Evolutionary conservation across 2,888 invertebrate species (phyloP).

Genomic region (Neria commutata): DNA sequence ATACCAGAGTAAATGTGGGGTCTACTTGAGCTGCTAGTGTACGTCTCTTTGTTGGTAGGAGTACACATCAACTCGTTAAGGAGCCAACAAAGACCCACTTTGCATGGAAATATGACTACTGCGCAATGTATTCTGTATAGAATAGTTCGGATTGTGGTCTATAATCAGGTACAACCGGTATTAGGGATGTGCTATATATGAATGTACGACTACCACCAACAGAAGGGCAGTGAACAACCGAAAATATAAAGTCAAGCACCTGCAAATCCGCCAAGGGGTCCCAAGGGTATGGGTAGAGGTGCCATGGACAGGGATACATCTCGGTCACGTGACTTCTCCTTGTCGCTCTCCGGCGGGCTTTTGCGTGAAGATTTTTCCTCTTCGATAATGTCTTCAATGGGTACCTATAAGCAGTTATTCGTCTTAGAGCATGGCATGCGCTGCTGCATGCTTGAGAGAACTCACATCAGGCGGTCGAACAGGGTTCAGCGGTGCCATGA

Average conservation of each 20-base stretch:
- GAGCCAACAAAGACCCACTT: too few relatives aligned
- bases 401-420: slow-evolving; percentile 60
- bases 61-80: too few relatives aligned
- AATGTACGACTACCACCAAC: too few relatives aligned
- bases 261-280: slow-evolving; percentile 62
- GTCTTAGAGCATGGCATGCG: neutral
- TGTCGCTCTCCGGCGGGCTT: slow-evolving; percentile 75
- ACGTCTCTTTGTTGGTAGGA: slow-evolving; percentile 32
- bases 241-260: slow-evolving; percentile 47
- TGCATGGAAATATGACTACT: too few relatives aligned
- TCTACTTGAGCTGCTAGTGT: slow-evolving; percentile 16
- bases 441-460: slow-evolving; percentile 24
- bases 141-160: too few relatives aligned
- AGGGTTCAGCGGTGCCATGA: slow-evolving; percentile 77
- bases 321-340: slow-evolving; percentile 68
- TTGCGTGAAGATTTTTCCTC: slow-evolving; percentile 70
- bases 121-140: too few relatives aligned
- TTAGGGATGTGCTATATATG: too few relatives aligned
- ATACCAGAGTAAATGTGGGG: neutral
- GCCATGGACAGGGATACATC: slow-evolving; percentile 64
- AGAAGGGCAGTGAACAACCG: slow-evolving; percentile 31
- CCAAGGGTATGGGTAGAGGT: slow-evolving; percentile 61
- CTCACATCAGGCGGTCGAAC: slow-evolving; percentile 78
- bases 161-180: too few relatives aligned
- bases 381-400: slow-evolving; percentile 73